A percentile compares a stretch with the other conserved stretches of the same genome.
phyloP scores from a whole-genome alignment of 35 echinoderm and acorn worm genomes.

The Strongylocentrotus purpuratus region DNA sequence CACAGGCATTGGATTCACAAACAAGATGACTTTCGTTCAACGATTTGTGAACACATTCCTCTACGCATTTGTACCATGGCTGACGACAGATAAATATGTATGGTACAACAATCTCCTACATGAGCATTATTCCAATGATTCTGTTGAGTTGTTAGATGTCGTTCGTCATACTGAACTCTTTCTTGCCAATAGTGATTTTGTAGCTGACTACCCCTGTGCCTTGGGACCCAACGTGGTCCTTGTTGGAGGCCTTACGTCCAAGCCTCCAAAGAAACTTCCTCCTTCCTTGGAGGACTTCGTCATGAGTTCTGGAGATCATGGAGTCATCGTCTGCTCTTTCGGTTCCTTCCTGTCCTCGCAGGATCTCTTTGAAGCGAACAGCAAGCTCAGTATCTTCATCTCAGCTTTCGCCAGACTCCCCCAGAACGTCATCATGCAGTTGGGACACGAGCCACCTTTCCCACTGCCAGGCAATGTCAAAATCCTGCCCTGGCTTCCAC shows the following conservation, averaged over 20 bases:
- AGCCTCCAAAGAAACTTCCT: conserved; percentile 29
- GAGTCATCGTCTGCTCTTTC: conserved; percentile 37
- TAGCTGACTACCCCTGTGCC: conserved; percentile 35
- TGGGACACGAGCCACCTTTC: conserved; percentile 3
- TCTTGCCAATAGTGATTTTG: conserved; percentile 45
- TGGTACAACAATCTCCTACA: conserved; percentile 39
- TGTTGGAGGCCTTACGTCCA: conserved; percentile 7
- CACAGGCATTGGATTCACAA: conserved; percentile 24
- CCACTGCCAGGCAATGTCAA: conserved; percentile 41
- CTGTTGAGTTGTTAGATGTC: neutral
- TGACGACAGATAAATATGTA: conserved; percentile 27
- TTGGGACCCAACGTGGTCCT: conserved; percentile 33
- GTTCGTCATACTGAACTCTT: neutral
- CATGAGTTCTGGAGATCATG: conserved; percentile 20
- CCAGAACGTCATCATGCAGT: conserved; percentile 41
- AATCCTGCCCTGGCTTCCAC: conserved; percentile 43
- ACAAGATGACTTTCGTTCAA: conserved; percentile 41
- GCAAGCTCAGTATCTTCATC: conserved; percentile 40
- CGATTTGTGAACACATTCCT: conserved; percentile 42
- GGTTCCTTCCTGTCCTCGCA: conserved; percentile 36
- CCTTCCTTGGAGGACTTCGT: conserved; percentile 34
- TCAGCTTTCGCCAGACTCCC: conserved; percentile 29
- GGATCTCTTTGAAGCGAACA: conserved; percentile 3
- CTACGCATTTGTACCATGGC: conserved; percentile 32
- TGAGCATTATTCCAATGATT: neutral